A percentile compares a stretch with the other conserved stretches of the same genome.
phyloP scores from a whole-genome alignment of 2,113 vertebrate species.

The Lipophrys pholis region DNA sequence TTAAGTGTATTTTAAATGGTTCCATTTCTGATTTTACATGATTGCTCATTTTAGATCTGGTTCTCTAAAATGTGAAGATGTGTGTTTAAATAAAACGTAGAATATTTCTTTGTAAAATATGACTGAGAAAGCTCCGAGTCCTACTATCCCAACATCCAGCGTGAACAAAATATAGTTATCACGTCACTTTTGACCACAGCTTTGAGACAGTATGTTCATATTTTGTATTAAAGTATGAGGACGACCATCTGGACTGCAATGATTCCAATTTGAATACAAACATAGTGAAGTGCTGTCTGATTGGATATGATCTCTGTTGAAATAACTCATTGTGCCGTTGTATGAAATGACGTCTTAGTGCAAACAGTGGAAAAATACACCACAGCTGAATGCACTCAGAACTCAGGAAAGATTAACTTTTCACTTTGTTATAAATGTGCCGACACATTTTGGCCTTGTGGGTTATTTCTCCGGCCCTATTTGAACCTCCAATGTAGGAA shows the following conservation, averaged over 20 bases:
- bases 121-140: too few relatives aligned
- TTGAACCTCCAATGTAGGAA: neutral
- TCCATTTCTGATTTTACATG: too few relatives aligned
- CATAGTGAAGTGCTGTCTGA: neutral
- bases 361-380: neutral
- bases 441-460: neutral
- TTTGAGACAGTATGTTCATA: neutral
- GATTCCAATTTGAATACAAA: neutral
- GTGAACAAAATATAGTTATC: too few relatives aligned
- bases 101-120: too few relatives aligned
- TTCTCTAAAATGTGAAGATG: too few relatives aligned
- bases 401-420: neutral
- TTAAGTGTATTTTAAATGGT: too few relatives aligned
- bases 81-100: too few relatives aligned
- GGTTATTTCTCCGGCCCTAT: neutral
- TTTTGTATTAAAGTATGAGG: neutral
- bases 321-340: neutral
- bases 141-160: too few relatives aligned
- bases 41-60: too few relatives aligned
- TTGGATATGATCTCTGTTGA: neutral
- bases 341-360: slow-evolving; percentile 2
- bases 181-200: too few relatives aligned
- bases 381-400: slow-evolving; percentile 12
- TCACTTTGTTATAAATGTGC: neutral
- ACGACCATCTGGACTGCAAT: neutral